Base-by-base conservation (phyloP, 2,797 vertebrate genomes). In the Otus scops region DNA sequence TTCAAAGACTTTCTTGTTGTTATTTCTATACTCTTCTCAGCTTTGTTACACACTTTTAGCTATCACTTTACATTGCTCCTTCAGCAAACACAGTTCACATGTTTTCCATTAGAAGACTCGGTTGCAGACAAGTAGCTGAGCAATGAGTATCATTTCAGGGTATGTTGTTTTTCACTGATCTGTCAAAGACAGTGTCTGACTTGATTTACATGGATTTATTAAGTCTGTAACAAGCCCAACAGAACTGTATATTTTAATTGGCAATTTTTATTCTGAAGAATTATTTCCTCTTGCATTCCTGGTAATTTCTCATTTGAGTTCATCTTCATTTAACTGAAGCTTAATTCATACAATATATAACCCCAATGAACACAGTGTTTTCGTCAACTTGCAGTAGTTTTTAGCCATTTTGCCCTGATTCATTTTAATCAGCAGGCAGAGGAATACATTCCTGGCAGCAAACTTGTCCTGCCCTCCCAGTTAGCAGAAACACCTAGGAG, bases 401-500 rank as follows among this genome's bases (percentile, higher is more conserved):
- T 85, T 59, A 89, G 59, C 68, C 56, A 16, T 83, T 91, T 92
- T 81, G 13, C 78, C 48, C 91, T 27, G 19, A 47, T 82, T 17
- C 53, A 19, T 82, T 96, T 92, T 69, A 75, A 65, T 69, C 90
- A 93, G 56, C 45, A 68, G 78, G 38, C 51, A 86, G 20, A 26
- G 67, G 57, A 85, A 82, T 59, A 30, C 68, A 87, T 57, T 76
- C 73, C 93, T 87, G 82, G 88, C 89, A 60, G 24, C 38, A 50
- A 50, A 6, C 19, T 43, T 19, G 19, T 50, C 57, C 91, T 95
- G 45, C 76, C 85, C 73, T 88, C 53, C 63, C 36, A 73, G 60
- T 38, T 81, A 73, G 43, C 77, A 88, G 63, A 74, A 96, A 95
- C 89, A 92, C 89, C 93, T 96, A 89, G 75, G 87, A 94, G 56